These are phyloP conservation scores for Capreolus pygargus DNA, from an alignment of 2,113 vertebrate species.

Conservation along the genomic window DNA sequence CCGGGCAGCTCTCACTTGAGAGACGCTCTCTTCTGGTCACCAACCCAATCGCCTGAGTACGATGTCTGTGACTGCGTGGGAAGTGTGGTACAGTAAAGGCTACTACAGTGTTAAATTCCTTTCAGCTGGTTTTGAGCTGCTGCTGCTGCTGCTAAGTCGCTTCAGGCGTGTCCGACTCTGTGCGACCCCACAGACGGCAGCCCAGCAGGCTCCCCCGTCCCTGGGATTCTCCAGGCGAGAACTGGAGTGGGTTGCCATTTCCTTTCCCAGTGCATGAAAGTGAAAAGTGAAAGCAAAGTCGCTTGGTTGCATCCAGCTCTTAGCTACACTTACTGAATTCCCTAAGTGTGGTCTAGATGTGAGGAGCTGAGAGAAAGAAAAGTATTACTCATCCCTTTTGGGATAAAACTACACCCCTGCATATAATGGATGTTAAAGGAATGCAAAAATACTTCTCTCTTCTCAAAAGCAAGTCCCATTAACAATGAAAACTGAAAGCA, in stretches of 20 bases:
- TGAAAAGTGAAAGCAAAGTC: not conserved
- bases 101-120: not conserved
- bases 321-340: not conserved
- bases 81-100: not conserved
- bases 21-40: not conserved
- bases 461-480: not conserved
- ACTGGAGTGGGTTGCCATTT: not conserved
- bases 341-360: not conserved
- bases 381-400: not conserved
- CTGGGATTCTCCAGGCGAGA: not conserved
- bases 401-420: not conserved
- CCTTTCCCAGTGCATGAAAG: not conserved
- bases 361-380: not conserved
- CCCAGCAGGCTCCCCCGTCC: not conserved
- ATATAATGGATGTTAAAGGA: not conserved
- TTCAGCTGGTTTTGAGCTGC: not conserved
- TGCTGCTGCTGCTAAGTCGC: not conserved
- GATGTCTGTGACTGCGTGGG: not conserved
- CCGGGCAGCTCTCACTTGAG: not conserved
- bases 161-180: not conserved
- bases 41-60: no score
- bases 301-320: not conserved
- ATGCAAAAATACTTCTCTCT: not conserved
- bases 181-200: fast-evolving
- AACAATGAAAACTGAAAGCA: not conserved